Evolutionary conservation across 37 sponge, comb jelly and placozoan species (phyloP), one percentile per base, ranked within the genome.

Genomic region (Bolinopsis microptera): DNA sequence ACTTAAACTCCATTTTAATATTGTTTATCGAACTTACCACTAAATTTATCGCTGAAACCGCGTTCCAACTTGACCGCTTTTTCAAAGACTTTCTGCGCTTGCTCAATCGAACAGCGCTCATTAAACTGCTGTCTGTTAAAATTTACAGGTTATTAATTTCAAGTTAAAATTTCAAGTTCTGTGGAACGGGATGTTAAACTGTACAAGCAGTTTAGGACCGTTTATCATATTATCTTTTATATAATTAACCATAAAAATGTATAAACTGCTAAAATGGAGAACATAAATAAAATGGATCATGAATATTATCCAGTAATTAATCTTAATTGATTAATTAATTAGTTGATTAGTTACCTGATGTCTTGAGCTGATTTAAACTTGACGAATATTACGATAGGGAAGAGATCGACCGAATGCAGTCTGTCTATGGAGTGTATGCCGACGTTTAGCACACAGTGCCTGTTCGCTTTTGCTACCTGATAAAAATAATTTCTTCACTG

Each of bases 21-120:
- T n/a, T n/a, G n/a, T n/a, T n/a, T n/a, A n/a, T 48, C 9, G 13
- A 48, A 3, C 74, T 77, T 86, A 86, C 90, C 90, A 26, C 61
- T 86, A 38, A 86, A 86, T 23, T 41, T 39, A 40, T 86, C 90
- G 31, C 90, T 86, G 28, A 41, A 86, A 24, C 90, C 90, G 5
- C 90, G 90, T 40, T 86, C 90, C 35, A 86, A 38, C 36, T 86
- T 86, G 13, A 41, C 61, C 13, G 90, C 90, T 26, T 86, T 86
- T 34, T 86, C 90, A 26, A 86, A 86, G 27, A 86, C 90, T 86
- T 86, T 86, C 90, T 86, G 90, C 0, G 90, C 90, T 27, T 86
- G 90, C 36, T 86, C 90, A 40, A 86, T 86, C 30, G 90, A 86
- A 41, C 90, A 86, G n/a, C 61, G n/a, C 26, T 41, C 90, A 23